Base-by-base conservation (phyloP, 2,888 invertebrate species). In the Hanleya hanleyi region DNA sequence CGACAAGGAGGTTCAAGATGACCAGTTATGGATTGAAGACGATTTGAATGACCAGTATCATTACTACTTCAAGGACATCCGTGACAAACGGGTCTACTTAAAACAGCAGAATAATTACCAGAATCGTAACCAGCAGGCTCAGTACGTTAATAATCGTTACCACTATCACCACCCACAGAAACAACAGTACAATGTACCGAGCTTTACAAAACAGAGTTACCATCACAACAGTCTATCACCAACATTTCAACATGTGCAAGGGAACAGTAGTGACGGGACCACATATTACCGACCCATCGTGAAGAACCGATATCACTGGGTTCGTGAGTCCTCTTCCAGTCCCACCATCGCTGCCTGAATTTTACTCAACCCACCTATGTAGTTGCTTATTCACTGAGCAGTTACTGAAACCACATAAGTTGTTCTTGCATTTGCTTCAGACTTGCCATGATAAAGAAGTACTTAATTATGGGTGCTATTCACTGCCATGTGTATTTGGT, bases 241-340 rank as follows among this genome's bases (percentile, higher is more conserved):
- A 22, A 29, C 57, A 15, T 1, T 57, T 1, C 57, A 57, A 7
- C 22, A 57, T 26, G 32, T 57, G 1, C 57, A 57, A 2, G n/a
- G n/a, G n/a, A 26, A 29, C 15, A 57, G 57, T 26, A 57, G 32
- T 57, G 57, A 32, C 12, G 57, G 57, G 15, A 57, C 57, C 1
- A 57, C 57, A 4, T 57, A 57, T 26, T 57, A 29, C 57, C 22
- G 57, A 57, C 57, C 57, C 1, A 57, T 57, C 32, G 57, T 57
- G 22, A 57, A 57, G 32, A 57, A 57, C 9, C 57, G 57, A 4
- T 57, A 57, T 32, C 57, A 57, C 26, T 57, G 57, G 57, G 57
- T 57, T 32, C 57, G 57, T 15, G 22, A 22, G 18, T 18, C 47
- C 47, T 29, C 22, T 26, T 22, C 57, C 2, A 29, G 57, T 57